Base-by-base conservation (phyloP, 2,797 vertebrate species). In the Tokudaia muenninki region DNA sequence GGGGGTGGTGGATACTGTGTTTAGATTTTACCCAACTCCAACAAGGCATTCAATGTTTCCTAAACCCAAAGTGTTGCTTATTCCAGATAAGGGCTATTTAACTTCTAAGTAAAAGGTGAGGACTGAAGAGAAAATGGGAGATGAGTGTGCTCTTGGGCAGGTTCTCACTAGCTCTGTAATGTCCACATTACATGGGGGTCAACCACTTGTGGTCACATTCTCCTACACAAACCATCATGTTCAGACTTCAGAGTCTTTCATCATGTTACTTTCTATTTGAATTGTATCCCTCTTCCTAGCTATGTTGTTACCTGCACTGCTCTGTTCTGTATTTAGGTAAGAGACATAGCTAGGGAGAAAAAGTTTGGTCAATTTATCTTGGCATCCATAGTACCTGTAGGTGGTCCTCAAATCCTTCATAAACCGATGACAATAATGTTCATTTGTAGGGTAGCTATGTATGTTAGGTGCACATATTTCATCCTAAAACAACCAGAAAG, bases 211-310 rank as follows among this genome's bases (percentile, higher is more conserved):
- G 74, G 55, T 80, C 31, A 78, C 31, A 57, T 4, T 67, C 44
- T 90, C 14, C 57, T 22, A 10, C 34, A 67, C 21, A 94, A 90
- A 74, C 67, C 44, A 70, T 41, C 31, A 41, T 50, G 26, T 65
- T 92, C 31, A 91, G 87, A 79, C 26, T 31, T 52, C 70, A 72
- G 34, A 59, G 29, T 67, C 79, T 98, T 87, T 90, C 82, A 65
- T 91, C 57, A 9, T 47, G 41, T 3, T 92, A 31, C 55, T 31
- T 78, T 93, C 65, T 94, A 4, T 95, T 91, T 93, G 47, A 70
- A 90, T 67, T 84, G 11, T 63, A 84, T 16, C 26, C n/a, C 2
- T 70, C 47, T 88, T 41, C 74, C 34, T 44, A 55, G 34, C 21
- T 89, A 7, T 59, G 41, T 63, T 65, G 24, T 10, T 67, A 37